Conservation (phyloP, 1,140 invertebrate genomes). For the Drosophila ohnishii region DNA sequence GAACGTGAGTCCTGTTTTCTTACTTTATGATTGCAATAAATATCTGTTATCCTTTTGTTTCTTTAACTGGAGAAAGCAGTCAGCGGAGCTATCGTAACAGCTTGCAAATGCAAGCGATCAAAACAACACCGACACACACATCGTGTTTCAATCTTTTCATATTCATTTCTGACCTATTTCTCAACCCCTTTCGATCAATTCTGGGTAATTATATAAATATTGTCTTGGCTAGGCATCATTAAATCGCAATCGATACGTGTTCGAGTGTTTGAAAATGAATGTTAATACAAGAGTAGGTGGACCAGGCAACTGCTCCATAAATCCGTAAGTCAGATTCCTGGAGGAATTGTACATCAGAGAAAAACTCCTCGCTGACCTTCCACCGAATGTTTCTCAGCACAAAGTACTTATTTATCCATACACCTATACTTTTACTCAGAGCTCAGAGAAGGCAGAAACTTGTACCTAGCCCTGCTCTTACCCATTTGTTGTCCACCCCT, state of each 20-base stretch:
- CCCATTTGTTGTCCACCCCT: constrained; percentile 43
- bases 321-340: background rate
- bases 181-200: too few species aligned
- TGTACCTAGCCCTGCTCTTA: constrained; percentile 8
- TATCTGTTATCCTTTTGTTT: background rate
- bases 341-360: background rate
- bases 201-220: too few species aligned
- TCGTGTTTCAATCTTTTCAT: too few species aligned
- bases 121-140: too few species aligned
- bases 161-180: too few species aligned
- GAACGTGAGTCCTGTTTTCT: background rate
- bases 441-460: constrained; percentile 9
- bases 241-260: too few species aligned
- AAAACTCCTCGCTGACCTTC: background rate
- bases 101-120: too few species aligned
- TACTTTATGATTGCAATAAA: background rate
- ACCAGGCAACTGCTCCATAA: background rate
- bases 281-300: too few species aligned
- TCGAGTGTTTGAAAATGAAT: too few species aligned
- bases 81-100: too few species aligned
- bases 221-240: too few species aligned
- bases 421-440: constrained; percentile 1
- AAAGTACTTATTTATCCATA: background rate
- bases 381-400: background rate
- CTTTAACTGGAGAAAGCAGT: background rate